phyloP scores from a whole-genome alignment of 2,888 invertebrate species.

The Mythimna vitellina region DNA sequence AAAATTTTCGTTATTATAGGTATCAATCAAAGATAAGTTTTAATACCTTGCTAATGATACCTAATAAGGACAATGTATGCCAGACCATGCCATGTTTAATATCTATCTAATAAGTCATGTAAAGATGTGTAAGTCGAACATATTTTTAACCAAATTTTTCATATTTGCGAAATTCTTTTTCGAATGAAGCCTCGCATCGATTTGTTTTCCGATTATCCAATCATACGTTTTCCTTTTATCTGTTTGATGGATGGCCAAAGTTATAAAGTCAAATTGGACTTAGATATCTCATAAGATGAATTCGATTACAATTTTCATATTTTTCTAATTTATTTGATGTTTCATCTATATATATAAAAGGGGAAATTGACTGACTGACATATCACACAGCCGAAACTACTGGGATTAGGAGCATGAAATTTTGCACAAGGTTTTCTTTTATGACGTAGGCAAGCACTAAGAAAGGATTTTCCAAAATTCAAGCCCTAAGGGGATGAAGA shows the following conservation, averaged over 20 bases:
- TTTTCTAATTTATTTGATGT: slow-evolving; percentile 28
- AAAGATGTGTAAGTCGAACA: background rate
- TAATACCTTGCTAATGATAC: no score
- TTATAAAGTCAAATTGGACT: slow-evolving; percentile 48
- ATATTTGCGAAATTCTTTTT: background rate
- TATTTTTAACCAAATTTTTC: background rate
- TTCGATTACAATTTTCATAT: slow-evolving; percentile 19
- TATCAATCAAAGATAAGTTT: no score
- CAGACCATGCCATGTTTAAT: background rate
- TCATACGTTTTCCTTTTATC: slow-evolving; percentile 44
- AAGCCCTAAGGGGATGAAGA: no score
- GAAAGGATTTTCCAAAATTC: no score
- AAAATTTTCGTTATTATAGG: no score
- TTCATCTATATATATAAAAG: no score
- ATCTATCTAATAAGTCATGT: background rate
- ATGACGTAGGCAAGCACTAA: no score
- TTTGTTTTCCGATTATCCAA: slow-evolving; percentile 41
- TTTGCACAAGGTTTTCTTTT: no score
- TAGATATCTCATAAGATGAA: slow-evolving; percentile 21
- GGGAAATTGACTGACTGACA: no score
- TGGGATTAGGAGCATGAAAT: no score
- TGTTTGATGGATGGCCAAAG: slow-evolving; percentile 62
- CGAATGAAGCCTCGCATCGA: slow-evolving; percentile 1
- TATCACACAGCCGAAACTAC: no score
- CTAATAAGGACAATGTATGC: no score